Conservation (phyloP, 1,140 invertebrate genomes). For the Asobara japonica region DNA sequence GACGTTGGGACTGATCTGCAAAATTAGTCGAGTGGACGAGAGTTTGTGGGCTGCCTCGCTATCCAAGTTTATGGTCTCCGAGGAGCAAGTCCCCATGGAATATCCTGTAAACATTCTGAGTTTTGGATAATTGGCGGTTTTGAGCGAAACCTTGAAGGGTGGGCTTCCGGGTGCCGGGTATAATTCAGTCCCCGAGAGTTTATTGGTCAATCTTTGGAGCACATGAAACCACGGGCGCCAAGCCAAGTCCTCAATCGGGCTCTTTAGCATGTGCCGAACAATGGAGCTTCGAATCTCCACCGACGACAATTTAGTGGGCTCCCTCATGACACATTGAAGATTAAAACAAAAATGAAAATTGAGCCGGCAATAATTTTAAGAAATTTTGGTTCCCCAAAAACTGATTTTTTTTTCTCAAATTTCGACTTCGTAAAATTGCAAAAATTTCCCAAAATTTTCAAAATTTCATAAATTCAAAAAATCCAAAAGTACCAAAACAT, state of each 20-base stretch:
- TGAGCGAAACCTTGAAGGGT: constrained; percentile 36
- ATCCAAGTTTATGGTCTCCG: neutral
- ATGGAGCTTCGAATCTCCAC: constrained; percentile 42
- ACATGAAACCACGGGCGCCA: constrained; percentile 47
- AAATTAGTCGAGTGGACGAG: neutral
- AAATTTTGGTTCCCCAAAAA: constrained; percentile 52
- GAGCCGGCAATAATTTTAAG: constrained; percentile 60
- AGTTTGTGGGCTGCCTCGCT: neutral
- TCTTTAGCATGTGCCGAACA: constrained; percentile 46
- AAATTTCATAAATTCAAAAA: too few species aligned
- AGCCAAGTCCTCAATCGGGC: neutral
- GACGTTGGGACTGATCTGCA: neutral
- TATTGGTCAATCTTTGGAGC: constrained; percentile 51
- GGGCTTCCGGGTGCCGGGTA: constrained; percentile 30
- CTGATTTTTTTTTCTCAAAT: too few species aligned
- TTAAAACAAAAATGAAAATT: constrained; percentile 46
- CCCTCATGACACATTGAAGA: constrained; percentile 37
- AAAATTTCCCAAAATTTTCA: too few species aligned
- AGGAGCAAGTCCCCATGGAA: constrained; percentile 20
- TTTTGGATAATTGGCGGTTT: constrained; percentile 49
- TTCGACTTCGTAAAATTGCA: too few species aligned
- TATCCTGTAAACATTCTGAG: constrained; percentile 48
- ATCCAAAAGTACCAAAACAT: too few species aligned
- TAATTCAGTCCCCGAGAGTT: constrained; percentile 40
- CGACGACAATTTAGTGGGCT: constrained; percentile 42